Conservation (phyloP, 2,113 vertebrate species). For the Sprattus sprattus region DNA sequence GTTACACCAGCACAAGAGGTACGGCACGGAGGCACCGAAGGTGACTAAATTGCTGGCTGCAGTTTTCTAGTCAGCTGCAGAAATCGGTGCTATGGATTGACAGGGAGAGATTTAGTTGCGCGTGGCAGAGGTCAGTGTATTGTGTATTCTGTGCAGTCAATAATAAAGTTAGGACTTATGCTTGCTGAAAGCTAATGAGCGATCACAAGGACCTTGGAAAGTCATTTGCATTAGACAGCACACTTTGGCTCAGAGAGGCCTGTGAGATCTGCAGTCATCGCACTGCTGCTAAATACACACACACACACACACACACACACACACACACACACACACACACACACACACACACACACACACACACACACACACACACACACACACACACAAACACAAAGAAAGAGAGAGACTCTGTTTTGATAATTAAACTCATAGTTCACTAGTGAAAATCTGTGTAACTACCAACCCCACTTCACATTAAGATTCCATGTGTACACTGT, state of each 20-base stretch:
- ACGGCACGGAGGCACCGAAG: conserved; percentile 60
- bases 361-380: neutral
- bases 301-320: neutral
- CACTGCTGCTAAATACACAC: conserved; percentile 39
- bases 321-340: neutral
- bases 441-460: neutral
- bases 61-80: conserved; percentile 79
- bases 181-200: conserved; percentile 96
- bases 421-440: neutral
- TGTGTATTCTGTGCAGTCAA: conserved; percentile 99
- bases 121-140: conserved; percentile 98
- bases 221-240: conserved; percentile 85
- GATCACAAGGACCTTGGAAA: conserved; percentile 96
- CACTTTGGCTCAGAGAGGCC: conserved; percentile 72
- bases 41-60: conserved; percentile 74
- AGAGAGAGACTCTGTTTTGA: neutral
- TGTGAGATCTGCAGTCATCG: conserved; percentile 63
- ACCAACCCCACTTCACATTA: neutral
- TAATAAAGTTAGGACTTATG: conserved; percentile 99
- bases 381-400: neutral
- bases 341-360: too few species aligned
- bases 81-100: conserved; percentile 92
- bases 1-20: neutral
- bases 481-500: neutral
- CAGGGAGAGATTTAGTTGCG: conserved; percentile 93